These are phyloP conservation scores for Drosophila helvetica DNA, from an alignment of 2,888 invertebrate species.

Conservation along the genomic window DNA sequence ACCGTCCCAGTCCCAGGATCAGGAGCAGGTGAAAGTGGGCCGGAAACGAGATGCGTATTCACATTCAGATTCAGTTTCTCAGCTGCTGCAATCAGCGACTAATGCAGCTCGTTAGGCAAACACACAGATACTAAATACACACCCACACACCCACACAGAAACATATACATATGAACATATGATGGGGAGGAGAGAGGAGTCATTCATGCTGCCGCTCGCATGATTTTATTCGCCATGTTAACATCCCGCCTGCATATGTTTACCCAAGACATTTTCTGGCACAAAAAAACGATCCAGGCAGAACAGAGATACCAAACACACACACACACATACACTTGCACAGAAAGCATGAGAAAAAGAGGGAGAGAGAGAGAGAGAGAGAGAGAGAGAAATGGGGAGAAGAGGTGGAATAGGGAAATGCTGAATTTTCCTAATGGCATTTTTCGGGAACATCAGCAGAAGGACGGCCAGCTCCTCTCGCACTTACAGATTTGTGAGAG, in stretches of 20 bases:
- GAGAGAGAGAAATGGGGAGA: neutral
- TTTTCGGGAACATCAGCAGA: constrained; percentile 49
- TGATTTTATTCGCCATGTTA: constrained; percentile 75
- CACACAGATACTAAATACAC: constrained; percentile 43
- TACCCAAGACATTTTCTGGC: constrained; percentile 45
- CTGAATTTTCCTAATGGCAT: constrained; percentile 73
- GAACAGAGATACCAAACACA: neutral
- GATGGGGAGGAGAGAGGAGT: constrained; percentile 5
- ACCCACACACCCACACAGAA: constrained; percentile 4
- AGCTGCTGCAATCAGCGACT: constrained; percentile 69
- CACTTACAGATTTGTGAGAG: constrained; percentile 53
- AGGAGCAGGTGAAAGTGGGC: constrained; percentile 18
- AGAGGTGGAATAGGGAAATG: constrained; percentile 10
- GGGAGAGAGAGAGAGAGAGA: neutral
- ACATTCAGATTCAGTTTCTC: constrained; percentile 21
- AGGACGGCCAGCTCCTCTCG: neutral
- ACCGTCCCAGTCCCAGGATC: too few species aligned
- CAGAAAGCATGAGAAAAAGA: constrained; percentile 1
- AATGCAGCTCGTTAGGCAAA: constrained; percentile 79
- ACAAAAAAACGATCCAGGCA: neutral
- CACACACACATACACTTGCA: neutral
- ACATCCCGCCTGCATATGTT: constrained; percentile 77
- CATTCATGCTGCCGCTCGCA: constrained; percentile 19
- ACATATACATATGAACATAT: neutral
- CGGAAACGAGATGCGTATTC: constrained; percentile 26